These are phyloP conservation scores for Galerucella pusilla DNA, from an alignment of 2,888 invertebrate genomes.

Conservation along the genomic window DNA sequence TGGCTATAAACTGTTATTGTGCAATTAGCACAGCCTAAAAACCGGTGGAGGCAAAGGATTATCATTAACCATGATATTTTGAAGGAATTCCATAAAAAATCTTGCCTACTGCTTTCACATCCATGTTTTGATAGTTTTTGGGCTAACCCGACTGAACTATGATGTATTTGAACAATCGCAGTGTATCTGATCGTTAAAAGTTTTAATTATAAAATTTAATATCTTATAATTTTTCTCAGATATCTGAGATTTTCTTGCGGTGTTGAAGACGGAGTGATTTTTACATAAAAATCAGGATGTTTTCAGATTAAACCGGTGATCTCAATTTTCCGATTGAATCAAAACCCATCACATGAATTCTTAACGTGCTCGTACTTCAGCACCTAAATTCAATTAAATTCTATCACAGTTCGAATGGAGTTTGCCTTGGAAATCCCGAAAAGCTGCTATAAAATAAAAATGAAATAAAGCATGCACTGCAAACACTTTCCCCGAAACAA, in stretches of 20 bases:
- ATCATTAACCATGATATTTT: no score
- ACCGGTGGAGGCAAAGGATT: no score
- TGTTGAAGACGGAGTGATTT: not conserved
- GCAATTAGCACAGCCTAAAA: no score
- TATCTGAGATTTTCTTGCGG: not conserved
- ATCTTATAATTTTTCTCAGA: no score
- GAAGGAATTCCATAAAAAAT: no score
- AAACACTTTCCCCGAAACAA: not conserved
- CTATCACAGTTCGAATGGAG: not conserved
- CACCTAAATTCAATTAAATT: slow-evolving; percentile 8
- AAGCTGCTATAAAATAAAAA: slow-evolving; percentile 4
- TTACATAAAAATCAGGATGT: not conserved
- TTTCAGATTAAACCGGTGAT: not conserved
- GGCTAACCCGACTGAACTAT: no score
- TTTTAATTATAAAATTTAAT: no score
- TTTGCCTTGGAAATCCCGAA: not conserved
- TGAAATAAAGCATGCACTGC: not conserved
- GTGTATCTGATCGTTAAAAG: no score
- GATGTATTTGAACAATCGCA: no score
- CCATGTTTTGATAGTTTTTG: no score
- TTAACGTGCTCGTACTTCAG: slow-evolving; percentile 6
- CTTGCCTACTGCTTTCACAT: no score
- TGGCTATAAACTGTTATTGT: no score
- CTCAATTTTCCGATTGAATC: slow-evolving; percentile 10
- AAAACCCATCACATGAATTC: slow-evolving; percentile 1